phyloP scores from a whole-genome alignment of 2,113 vertebrate species.

The Numenius arquata region DNA sequence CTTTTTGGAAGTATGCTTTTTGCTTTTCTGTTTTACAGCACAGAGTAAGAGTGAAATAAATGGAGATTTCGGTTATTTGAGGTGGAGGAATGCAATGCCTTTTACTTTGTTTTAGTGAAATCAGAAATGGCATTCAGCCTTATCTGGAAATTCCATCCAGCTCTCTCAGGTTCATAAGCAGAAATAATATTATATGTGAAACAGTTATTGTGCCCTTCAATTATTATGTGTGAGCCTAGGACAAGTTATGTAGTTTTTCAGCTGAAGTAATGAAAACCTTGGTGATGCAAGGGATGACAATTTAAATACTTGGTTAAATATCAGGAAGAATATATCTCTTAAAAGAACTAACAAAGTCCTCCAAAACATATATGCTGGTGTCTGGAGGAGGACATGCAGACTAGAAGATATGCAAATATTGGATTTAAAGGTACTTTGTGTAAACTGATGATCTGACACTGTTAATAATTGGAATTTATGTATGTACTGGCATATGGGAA shows the following conservation, averaged over 20 bases:
- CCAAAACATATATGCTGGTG: neutral
- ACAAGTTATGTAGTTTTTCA: neutral
- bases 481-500: neutral
- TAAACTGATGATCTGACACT: neutral
- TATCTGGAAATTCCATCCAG: neutral
- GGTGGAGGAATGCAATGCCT: neutral
- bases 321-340: neutral
- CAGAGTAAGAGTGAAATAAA: neutral
- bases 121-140: neutral
- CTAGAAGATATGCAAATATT: conserved; percentile 3
- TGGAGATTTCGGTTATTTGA: neutral
- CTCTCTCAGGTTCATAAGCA: neutral
- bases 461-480: conserved; percentile 15
- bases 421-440: conserved; percentile 18
- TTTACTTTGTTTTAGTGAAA: neutral
- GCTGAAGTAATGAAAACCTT: neutral
- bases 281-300: neutral
- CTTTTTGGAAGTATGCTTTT: neutral
- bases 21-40: neutral
- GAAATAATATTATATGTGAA: neutral
- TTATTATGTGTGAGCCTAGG: neutral
- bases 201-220: neutral
- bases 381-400: neutral
- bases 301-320: conserved; percentile 1
- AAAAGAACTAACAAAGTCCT: neutral